Evolutionary conservation across 2,113 vertebrate species (phyloP).

Genomic region (Oxyruncus cristatus): DNA sequence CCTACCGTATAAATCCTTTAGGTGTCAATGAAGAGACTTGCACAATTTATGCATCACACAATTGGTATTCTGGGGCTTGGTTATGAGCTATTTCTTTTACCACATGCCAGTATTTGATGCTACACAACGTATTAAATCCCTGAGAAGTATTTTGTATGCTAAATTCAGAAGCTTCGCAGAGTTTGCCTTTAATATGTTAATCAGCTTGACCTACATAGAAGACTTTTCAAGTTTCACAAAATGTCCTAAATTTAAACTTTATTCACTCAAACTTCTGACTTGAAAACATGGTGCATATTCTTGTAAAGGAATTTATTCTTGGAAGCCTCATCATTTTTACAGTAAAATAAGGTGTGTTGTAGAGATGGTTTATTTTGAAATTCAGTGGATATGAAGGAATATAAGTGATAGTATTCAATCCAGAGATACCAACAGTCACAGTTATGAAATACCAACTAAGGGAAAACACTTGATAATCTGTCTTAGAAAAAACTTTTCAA

Average conservation of each 20-base stretch:
- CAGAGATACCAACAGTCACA: background rate
- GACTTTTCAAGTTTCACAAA: background rate
- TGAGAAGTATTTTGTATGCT: constrained; percentile 17
- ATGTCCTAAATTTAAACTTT: constrained; percentile 18
- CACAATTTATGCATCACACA: background rate
- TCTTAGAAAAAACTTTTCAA: background rate
- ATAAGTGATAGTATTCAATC: background rate
- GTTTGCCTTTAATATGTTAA: constrained; percentile 51
- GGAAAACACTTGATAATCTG: background rate
- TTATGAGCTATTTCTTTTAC: constrained; percentile 25
- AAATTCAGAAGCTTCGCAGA: constrained; percentile 10
- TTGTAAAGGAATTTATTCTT: background rate
- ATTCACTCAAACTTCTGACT: background rate
- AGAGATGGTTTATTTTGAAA: background rate
- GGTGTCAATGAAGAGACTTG: background rate
- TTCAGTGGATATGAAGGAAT: background rate
- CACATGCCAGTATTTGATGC: background rate
- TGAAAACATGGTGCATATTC: background rate
- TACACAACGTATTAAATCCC: constrained; percentile 2
- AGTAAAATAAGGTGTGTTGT: background rate
- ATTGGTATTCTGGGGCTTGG: background rate
- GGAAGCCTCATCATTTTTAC: background rate
- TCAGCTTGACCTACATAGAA: constrained; percentile 53
- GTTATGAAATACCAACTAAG: background rate
- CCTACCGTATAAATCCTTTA: background rate